phyloP scores from a whole-genome alignment of 2,888 invertebrate genomes.

The Xylocampa areola region DNA sequence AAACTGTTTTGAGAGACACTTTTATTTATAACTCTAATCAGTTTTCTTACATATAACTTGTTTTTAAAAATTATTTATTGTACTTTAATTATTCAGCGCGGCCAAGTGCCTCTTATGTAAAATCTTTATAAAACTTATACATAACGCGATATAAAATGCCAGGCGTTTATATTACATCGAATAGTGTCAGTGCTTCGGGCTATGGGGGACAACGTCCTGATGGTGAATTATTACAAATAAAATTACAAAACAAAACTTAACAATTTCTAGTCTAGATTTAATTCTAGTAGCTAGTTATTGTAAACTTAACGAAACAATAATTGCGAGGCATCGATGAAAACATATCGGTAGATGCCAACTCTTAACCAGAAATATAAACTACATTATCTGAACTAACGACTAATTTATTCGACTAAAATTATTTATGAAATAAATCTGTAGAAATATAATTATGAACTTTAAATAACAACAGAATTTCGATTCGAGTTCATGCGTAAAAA shows the following conservation, averaged over 20 bases:
- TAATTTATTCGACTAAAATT: slow-evolving; percentile 48
- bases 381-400: slow-evolving; percentile 38
- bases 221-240: slow-evolving; percentile 54
- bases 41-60: slow-evolving; percentile 84
- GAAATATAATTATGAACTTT: slow-evolving; percentile 52
- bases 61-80: slow-evolving; percentile 86
- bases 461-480: slow-evolving; percentile 54
- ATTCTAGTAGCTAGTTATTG: slow-evolving; percentile 56
- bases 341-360: slow-evolving; percentile 68
- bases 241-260: slow-evolving; percentile 64
- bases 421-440: slow-evolving; percentile 34
- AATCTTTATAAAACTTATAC: slow-evolving; percentile 86
- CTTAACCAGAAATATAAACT: slow-evolving; percentile 40
- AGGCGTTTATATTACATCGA: slow-evolving; percentile 68
- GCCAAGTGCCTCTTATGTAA: slow-evolving; percentile 84
- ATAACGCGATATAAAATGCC: slow-evolving; percentile 76
- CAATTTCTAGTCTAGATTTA: slow-evolving; percentile 56
- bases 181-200: slow-evolving; percentile 65
- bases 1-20: slow-evolving; percentile 83
- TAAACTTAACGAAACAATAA: slow-evolving; percentile 63
- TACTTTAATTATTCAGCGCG: slow-evolving; percentile 83
- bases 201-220: slow-evolving; percentile 57
- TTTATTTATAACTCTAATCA: slow-evolving; percentile 78
- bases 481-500: slow-evolving; percentile 59
- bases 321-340: slow-evolving; percentile 66